These are phyloP conservation scores for Lottia gigantea DNA, from an alignment of 2,888 invertebrate genomes.

Conservation along the genomic window DNA sequence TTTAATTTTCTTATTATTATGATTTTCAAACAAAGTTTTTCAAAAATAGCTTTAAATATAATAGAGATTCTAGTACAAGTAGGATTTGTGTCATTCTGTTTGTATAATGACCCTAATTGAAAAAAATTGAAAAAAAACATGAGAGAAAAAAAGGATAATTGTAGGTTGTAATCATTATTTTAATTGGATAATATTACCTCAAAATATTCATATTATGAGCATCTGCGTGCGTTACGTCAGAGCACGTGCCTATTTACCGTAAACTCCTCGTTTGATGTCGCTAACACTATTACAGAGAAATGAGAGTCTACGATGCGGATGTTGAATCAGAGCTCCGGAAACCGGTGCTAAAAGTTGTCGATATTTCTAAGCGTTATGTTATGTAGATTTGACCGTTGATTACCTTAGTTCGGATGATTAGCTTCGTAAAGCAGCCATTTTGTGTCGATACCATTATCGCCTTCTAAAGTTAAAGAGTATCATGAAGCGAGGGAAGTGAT, in stretches of 20 bases:
- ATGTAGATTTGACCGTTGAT: conserved; percentile 8
- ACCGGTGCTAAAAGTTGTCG: not conserved
- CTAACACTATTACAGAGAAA: conserved; percentile 2
- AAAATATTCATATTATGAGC: not conserved
- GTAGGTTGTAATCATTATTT: too few species aligned
- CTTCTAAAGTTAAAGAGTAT: not conserved
- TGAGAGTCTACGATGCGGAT: not conserved
- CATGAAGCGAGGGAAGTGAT: not conserved
- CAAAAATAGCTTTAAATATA: too few species aligned
- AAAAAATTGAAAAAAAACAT: too few species aligned
- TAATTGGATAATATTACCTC: too few species aligned
- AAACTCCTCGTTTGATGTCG: conserved; percentile 1
- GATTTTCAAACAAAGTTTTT: too few species aligned
- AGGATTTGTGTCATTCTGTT: too few species aligned
- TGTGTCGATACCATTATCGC: not conserved
- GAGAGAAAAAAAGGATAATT: too few species aligned
- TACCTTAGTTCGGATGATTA: conserved; percentile 6
- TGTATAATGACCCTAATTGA: too few species aligned
- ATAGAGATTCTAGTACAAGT: too few species aligned
- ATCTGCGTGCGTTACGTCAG: conserved; percentile 1
- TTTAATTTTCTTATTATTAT: too few species aligned
- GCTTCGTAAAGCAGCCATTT: conserved; percentile 3
- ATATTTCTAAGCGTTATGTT: conserved; percentile 7
- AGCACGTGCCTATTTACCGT: not conserved
- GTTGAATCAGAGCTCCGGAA: too few species aligned